Evolutionary conservation across 2,797 vertebrate genomes (phyloP).

Genomic region (Cuculus canorus): DNA sequence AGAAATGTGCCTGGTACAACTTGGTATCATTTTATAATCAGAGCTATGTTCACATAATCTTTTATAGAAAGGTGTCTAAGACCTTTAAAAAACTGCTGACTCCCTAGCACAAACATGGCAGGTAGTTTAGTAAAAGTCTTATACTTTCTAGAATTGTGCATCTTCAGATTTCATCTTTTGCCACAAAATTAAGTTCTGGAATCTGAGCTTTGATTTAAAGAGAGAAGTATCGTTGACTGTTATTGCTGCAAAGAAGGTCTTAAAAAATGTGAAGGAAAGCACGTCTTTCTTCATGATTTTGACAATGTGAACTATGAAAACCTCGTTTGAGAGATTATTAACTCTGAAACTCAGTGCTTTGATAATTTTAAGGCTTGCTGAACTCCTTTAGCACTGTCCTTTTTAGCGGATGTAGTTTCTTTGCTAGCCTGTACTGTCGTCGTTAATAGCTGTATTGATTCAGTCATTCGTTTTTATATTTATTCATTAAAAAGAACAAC

Average conservation of each 20-base stretch:
- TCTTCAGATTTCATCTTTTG: background rate
- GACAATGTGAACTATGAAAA: background rate
- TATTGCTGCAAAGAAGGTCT: background rate
- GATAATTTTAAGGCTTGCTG: background rate
- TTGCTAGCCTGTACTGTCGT: background rate
- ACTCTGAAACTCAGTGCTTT: background rate
- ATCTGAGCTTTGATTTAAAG: background rate
- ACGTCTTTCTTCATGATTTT: background rate
- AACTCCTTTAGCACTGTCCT: background rate
- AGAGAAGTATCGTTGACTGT: background rate
- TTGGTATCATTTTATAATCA: background rate
- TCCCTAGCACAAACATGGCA: background rate
- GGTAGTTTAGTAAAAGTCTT: background rate
- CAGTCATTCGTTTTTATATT: slow-evolving; percentile 21
- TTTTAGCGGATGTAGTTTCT: background rate
- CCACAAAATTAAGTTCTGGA: background rate
- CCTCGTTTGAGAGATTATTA: background rate
- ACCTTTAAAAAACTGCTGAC: background rate
- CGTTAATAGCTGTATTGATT: slow-evolving; percentile 30
- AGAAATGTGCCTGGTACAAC: background rate
- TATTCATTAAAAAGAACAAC: slow-evolving; percentile 4
- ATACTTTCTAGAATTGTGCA: background rate
- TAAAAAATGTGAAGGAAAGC: background rate
- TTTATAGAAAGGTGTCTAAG: background rate
- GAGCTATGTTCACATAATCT: background rate